These are phyloP conservation scores for Pygmarrhopalites habei DNA, from an alignment of 1,140 invertebrate genomes.

Conservation along the genomic window DNA sequence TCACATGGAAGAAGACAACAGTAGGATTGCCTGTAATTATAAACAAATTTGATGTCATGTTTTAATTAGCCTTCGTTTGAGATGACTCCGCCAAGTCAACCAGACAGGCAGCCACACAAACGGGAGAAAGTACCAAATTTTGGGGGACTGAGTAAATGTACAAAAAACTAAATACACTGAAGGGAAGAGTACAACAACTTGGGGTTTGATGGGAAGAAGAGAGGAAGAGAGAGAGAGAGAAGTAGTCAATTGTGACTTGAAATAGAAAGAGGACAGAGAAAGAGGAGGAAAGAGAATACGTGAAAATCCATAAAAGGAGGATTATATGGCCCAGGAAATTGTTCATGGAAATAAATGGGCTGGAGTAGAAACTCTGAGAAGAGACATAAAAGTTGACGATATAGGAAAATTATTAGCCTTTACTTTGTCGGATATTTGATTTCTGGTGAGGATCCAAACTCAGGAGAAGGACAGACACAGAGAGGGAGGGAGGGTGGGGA, in stretches of 20 bases:
- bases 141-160: neutral
- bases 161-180: neutral
- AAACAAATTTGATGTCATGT: neutral
- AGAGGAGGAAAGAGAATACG: neutral
- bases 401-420: neutral
- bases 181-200: neutral
- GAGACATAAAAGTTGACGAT: neutral
- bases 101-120: neutral
- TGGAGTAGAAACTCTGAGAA: neutral
- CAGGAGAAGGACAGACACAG: no score
- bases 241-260: neutral
- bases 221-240: neutral
- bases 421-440: no score
- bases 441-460: no score
- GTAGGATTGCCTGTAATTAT: constrained; percentile 68
- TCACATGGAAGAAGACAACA: constrained; percentile 80
- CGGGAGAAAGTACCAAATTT: neutral
- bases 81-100: neutral
- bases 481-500: no score
- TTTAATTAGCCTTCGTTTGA: neutral
- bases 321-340: neutral
- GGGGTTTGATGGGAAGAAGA: neutral
- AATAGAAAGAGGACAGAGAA: neutral
- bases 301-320: neutral
- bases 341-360: neutral